Conservation (phyloP, 2,113 vertebrate genomes). For the Trinectes maculatus region DNA sequence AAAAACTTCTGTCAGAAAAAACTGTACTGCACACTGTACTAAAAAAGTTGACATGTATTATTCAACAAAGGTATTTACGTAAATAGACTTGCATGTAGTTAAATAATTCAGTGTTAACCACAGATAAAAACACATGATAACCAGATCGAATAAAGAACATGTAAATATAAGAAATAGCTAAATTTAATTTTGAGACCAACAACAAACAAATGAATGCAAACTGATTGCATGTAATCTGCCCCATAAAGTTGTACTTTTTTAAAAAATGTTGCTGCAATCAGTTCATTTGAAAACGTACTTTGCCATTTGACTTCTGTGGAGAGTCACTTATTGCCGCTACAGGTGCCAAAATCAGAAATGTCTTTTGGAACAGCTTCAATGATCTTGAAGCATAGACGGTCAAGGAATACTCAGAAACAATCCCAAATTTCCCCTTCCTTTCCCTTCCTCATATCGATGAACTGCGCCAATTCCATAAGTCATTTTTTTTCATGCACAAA, state of each 20-base stretch:
- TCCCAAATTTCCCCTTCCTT: conserved; percentile 1
- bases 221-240: neutral
- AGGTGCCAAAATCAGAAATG: conserved; percentile 16
- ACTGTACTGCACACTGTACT: neutral
- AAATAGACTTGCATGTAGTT: neutral
- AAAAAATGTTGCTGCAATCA: neutral
- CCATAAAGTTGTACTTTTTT: neutral
- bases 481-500: conserved; percentile 15
- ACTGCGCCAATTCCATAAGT: conserved; percentile 6
- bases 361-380: conserved; percentile 14
- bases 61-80: conserved; percentile 11
- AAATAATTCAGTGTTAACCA: neutral
- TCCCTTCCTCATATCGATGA: neutral
- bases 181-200: neutral
- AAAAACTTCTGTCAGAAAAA: conserved; percentile 37
- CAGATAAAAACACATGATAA: neutral
- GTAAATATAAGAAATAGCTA: neutral
- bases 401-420: conserved; percentile 31
- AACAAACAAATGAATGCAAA: neutral
- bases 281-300: neutral
- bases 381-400: conserved; percentile 11
- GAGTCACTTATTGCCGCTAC: neutral
- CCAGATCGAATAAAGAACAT: neutral
- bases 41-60: neutral
- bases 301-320: neutral